Percentiles rank a stretch among this genome's conserved stretches.
phyloP scores from a whole-genome alignment of 2,797 vertebrate species.

The Fistularia commersonii region DNA sequence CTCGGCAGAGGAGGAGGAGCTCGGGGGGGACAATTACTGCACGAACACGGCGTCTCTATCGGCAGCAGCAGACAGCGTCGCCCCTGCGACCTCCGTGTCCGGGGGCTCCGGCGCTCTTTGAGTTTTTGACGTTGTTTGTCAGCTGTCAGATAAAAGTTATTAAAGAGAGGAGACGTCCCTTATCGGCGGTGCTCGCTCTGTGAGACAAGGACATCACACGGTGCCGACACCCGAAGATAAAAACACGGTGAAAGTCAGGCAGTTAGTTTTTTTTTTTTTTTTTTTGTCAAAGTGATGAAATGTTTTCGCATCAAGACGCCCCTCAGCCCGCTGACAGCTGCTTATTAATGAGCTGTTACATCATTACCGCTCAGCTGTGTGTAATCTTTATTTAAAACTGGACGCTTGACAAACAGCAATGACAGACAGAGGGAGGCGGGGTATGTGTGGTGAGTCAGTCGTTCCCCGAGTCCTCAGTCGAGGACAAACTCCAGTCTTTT shows the following conservation, averaged over 20 bases:
- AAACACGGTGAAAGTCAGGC: constrained; percentile 6
- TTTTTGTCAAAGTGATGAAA: constrained; percentile 1
- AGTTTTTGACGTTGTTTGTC: constrained; percentile 27
- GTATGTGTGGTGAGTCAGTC: too few species aligned
- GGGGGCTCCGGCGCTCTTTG: background rate
- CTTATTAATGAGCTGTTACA: constrained; percentile 14
- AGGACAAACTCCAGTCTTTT: too few species aligned
- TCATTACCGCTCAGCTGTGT: constrained; percentile 3
- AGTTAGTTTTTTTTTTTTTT: too few species aligned
- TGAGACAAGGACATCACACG: constrained; percentile 39
- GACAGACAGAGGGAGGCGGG: too few species aligned
- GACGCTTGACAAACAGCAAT: background rate
- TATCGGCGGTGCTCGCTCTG: constrained; percentile 26
- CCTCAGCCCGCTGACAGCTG: constrained; percentile 25
- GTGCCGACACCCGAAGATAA: constrained; percentile 18
- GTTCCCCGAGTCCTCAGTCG: too few species aligned
- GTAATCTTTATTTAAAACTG: constrained; percentile 11
- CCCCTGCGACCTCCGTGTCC: background rate
- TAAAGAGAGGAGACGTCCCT: constrained; percentile 55
- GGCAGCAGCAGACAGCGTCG: background rate
- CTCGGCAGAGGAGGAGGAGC: too few species aligned
- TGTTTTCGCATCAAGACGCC: constrained; percentile 1
- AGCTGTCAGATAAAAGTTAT: constrained; percentile 81
- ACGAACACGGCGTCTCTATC: background rate
- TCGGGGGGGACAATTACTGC: background rate